A percentile compares a stretch with the other conserved stretches of the same genome.
Evolutionary conservation across 1,140 invertebrate genomes (phyloP).

Genomic region (Colletes latitarsis): DNA sequence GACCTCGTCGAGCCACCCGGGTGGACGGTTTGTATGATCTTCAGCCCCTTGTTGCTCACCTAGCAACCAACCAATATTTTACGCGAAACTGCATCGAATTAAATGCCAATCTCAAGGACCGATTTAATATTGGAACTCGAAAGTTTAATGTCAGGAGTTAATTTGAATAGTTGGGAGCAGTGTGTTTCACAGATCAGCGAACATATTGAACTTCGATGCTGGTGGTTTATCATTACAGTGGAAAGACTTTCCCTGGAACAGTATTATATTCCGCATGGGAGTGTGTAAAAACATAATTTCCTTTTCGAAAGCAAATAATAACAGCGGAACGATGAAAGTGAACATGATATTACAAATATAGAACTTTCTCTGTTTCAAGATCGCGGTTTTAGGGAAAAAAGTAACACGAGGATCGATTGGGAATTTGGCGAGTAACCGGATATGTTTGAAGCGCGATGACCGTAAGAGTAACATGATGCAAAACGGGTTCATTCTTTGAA

Average conservation of each 20-base stretch:
- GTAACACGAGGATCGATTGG: not conserved
- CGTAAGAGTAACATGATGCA: not conserved
- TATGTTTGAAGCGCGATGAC: not conserved
- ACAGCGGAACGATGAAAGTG: conserved; percentile 41
- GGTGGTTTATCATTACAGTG: not conserved
- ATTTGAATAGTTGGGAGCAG: not conserved
- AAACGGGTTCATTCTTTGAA: not conserved
- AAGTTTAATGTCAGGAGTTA: not conserved
- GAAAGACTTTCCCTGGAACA: conserved; percentile 20
- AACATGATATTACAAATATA: conserved; percentile 23
- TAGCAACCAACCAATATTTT: conserved; percentile 76
- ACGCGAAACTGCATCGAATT: too few species aligned
- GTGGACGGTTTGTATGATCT: conserved; percentile 92
- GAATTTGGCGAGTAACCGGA: not conserved
- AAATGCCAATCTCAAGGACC: not conserved
- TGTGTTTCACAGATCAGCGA: not conserved
- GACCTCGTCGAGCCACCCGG: conserved; percentile 81
- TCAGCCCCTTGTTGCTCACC: conserved; percentile 95
- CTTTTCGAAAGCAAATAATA: conserved; percentile 52
- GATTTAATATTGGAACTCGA: not conserved
- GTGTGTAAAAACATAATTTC: conserved; percentile 17
- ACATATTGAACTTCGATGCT: not conserved
- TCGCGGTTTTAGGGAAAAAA: not conserved
- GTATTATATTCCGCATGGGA: not conserved
- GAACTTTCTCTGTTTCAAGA: conserved; percentile 42